Conservation (phyloP, 1,140 invertebrate species). For the Meloidogyne floridensis region DNA sequence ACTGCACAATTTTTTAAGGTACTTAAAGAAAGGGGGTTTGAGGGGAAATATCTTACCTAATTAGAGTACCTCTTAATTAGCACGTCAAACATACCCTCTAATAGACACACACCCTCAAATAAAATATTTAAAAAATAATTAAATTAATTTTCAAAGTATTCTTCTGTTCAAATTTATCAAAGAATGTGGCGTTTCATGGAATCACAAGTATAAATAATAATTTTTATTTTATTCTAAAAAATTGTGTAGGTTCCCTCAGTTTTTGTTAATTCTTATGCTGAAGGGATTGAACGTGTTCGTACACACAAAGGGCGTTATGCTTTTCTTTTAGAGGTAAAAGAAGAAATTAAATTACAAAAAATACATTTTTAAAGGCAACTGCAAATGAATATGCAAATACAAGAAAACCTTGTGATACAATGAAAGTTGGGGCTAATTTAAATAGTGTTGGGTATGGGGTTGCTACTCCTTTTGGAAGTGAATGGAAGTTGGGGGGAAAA, state of each 20-base stretch:
- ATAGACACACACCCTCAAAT: too few species aligned
- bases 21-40: not conserved
- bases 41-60: too few species aligned
- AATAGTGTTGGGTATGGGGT: conserved; percentile 66
- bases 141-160: conserved; percentile 67
- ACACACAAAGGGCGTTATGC: conserved; percentile 86
- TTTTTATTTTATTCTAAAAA: not conserved
- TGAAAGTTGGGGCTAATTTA: conserved; percentile 77
- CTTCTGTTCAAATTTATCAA: conserved; percentile 83
- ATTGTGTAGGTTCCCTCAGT: conserved; percentile 55
- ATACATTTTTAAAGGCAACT: conserved; percentile 73
- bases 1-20: conserved; percentile 91
- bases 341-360: too few species aligned
- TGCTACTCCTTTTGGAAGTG: conserved; percentile 64
- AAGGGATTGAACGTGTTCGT: conserved; percentile 80
- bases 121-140: not conserved
- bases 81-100: too few species aligned
- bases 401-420: conserved; percentile 87
- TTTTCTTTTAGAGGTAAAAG: conserved; percentile 76
- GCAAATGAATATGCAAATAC: conserved; percentile 93
- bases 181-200: conserved; percentile 96
- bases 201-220: conserved; percentile 72
- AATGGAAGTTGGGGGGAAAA: conserved; percentile 57
- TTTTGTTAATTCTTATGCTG: conserved; percentile 80
- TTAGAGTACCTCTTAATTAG: too few species aligned